phyloP scores from a whole-genome alignment of 2,113 vertebrate species.

The Hippocampus barbouri region DNA sequence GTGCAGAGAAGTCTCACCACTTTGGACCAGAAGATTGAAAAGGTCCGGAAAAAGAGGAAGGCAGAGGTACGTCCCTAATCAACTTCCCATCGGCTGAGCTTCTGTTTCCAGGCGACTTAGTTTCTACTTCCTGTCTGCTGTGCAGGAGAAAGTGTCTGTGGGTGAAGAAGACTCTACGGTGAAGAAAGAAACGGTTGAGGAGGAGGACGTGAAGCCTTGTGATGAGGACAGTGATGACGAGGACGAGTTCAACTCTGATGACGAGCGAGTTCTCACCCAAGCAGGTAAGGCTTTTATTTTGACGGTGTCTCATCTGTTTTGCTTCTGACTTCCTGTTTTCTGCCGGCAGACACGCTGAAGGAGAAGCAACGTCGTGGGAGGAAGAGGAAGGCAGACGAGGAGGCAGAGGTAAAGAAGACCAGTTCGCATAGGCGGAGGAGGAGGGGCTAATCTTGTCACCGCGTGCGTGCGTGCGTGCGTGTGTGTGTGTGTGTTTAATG shows the following conservation, averaged over 20 bases:
- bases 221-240: constrained; percentile 59
- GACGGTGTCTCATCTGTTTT: neutral
- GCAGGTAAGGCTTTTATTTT: constrained; percentile 72
- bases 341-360: constrained; percentile 79
- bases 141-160: constrained; percentile 75
- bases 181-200: constrained; percentile 27
- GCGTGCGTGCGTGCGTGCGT: no score
- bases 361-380: constrained; percentile 77
- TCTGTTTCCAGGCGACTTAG: constrained; percentile 1
- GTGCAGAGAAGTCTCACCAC: constrained; percentile 82
- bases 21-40: constrained; percentile 93
- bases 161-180: neutral
- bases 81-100: neutral
- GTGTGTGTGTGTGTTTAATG: neutral
- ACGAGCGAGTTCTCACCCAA: constrained; percentile 84
- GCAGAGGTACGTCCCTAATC: constrained; percentile 68
- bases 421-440: no score
- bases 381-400: constrained; percentile 69
- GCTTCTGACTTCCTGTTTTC: neutral
- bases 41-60: constrained; percentile 85
- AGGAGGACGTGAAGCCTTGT: constrained; percentile 37
- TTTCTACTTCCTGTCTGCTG: constrained; percentile 1
- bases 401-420: constrained; percentile 3
- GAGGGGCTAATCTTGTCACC: neutral
- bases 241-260: constrained; percentile 77